A percentile compares a stretch with the other conserved stretches of the same genome.
These are phyloP conservation scores for Acanthornis magna DNA, from an alignment of 2,797 vertebrate genomes.

Conservation along the genomic window DNA sequence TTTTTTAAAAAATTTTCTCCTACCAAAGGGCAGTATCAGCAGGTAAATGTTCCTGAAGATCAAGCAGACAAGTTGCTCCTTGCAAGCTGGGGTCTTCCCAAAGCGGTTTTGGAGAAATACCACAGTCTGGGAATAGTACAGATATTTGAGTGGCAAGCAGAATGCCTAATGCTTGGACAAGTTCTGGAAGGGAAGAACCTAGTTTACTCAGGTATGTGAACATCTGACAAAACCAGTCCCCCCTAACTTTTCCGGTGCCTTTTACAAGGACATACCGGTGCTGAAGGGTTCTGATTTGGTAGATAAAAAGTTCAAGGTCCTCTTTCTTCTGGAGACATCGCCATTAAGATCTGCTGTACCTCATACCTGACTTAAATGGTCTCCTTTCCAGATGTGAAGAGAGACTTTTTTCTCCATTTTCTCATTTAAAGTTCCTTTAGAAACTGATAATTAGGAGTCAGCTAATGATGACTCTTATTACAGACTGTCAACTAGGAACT, in stretches of 20 bases:
- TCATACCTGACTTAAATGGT: background rate
- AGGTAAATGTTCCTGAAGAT: conserved; percentile 78
- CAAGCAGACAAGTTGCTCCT: conserved; percentile 86
- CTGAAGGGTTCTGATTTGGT: background rate
- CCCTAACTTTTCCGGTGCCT: background rate
- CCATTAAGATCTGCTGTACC: background rate
- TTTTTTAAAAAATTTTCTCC: background rate
- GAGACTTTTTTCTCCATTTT: background rate
- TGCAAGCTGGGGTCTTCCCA: conserved; percentile 92
- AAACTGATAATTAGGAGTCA: background rate
- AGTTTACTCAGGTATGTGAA: conserved; percentile 89
- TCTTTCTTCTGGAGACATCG: background rate
- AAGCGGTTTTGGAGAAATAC: conserved; percentile 86
- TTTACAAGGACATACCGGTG: background rate
- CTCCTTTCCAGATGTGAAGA: background rate
- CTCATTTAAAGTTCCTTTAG: background rate
- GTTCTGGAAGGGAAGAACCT: conserved; percentile 92
- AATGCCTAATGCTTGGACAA: conserved; percentile 88
- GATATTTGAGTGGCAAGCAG: conserved; percentile 98
- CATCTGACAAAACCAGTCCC: background rate
- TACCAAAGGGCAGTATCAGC: conserved; percentile 73
- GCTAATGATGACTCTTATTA: background rate
- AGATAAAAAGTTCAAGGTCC: background rate
- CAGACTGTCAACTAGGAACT: background rate
- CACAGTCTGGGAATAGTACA: conserved; percentile 84